Conservation (phyloP, 30 jellyfish, hydroid and myxozoan species). For the Hydractinia echinata region DNA sequence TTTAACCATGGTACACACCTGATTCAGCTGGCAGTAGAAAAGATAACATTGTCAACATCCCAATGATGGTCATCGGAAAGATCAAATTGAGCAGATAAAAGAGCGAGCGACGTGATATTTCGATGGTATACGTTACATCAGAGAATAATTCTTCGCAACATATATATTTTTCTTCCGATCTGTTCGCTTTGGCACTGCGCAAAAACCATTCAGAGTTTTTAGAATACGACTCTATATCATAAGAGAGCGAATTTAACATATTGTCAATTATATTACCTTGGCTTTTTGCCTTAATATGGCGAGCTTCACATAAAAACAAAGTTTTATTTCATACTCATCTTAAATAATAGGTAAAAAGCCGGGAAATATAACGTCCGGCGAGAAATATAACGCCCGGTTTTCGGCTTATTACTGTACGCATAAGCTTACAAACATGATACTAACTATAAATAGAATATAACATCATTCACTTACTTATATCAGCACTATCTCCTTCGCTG, state of each 20-base stretch:
- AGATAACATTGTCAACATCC: slow-evolving; percentile 87
- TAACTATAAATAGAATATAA: too few relatives aligned
- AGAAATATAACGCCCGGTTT: too few relatives aligned
- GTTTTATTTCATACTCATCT: too few relatives aligned
- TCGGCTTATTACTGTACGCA: too few relatives aligned
- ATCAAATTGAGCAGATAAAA: slow-evolving; percentile 82
- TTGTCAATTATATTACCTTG: too few relatives aligned
- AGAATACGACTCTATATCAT: slow-evolving; percentile 45
- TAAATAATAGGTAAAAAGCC: too few relatives aligned
- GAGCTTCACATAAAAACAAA: too few relatives aligned
- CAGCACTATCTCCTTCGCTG: slow-evolving; percentile 55
- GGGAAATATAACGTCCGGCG: too few relatives aligned
- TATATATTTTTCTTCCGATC: slow-evolving; percentile 37
- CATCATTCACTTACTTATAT: slow-evolving; percentile 44
- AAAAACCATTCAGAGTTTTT: slow-evolving; percentile 82
- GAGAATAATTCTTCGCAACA: slow-evolving; percentile 79
- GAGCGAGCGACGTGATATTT: slow-evolving; percentile 63
- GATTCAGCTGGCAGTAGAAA: slow-evolving; percentile 97
- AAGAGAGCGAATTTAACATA: neutral
- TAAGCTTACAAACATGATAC: too few relatives aligned
- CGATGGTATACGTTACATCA: slow-evolving; percentile 76
- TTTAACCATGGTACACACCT: slow-evolving; percentile 37
- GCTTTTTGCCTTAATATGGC: too few relatives aligned
- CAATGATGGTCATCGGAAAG: slow-evolving; percentile 85
- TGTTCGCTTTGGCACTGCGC: slow-evolving; percentile 54